phyloP scores from a whole-genome alignment of 2,113 vertebrate species.

The Tupaia chinensis region DNA sequence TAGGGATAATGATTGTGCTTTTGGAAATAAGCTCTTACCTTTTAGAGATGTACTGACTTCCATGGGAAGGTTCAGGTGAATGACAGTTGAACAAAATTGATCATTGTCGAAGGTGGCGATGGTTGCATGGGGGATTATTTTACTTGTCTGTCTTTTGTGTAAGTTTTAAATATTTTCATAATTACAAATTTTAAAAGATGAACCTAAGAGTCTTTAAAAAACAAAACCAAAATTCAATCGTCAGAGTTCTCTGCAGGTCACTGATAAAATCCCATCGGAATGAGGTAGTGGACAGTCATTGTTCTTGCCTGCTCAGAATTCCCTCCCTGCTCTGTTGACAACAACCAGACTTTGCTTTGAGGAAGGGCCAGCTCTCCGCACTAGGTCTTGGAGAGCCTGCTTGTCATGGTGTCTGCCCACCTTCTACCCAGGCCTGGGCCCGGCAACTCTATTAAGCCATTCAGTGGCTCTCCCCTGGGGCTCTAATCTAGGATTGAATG shows the following conservation, averaged over 20 bases:
- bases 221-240: not conserved
- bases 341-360: not conserved
- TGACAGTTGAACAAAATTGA: not conserved
- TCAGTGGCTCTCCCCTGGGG: not conserved
- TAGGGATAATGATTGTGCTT: not conserved
- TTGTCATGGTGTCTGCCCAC: not conserved
- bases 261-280: not conserved
- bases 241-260: not conserved
- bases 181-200: not conserved
- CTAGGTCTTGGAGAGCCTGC: not conserved
- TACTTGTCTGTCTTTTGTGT: not conserved
- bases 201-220: not conserved
- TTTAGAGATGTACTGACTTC: not conserved
- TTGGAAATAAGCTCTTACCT: not conserved
- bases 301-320: not conserved
- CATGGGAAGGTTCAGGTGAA: not conserved
- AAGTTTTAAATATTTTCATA: not conserved
- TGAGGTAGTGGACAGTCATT: not conserved
- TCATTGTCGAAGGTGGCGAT: not conserved
- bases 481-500: not conserved
- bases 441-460: not conserved
- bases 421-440: not conserved
- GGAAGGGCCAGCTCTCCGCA: not conserved
- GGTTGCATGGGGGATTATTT: rapidly evolving
- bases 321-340: not conserved